Evolutionary conservation across 2,888 invertebrate species (phyloP).

Genomic region (Ochropleura plecta): DNA sequence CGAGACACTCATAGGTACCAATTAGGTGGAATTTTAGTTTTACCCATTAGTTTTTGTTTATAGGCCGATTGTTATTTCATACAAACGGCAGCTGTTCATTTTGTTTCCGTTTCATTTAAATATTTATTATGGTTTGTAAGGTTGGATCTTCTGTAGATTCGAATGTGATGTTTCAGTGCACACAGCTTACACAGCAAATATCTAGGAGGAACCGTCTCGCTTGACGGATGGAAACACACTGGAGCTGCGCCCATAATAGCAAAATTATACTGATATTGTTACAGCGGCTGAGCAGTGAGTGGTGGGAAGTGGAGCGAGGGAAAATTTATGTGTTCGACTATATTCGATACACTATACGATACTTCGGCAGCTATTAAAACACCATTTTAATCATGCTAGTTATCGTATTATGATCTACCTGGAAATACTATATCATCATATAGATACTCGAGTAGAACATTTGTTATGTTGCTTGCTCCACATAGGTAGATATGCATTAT

Average conservation of each 20-base stretch:
- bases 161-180: background rate
- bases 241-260: slow-evolving; percentile 24
- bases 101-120: background rate
- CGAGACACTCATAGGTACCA: background rate
- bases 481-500: background rate
- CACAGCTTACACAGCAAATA: slow-evolving; percentile 54
- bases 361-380: background rate
- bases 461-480: background rate
- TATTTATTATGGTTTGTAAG: background rate
- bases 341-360: background rate
- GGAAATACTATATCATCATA: background rate
- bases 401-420: background rate
- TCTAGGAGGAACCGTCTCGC: slow-evolving; percentile 50
- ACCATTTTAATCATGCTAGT: background rate
- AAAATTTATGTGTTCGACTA: slow-evolving; percentile 13
- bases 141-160: slow-evolving; percentile 29
- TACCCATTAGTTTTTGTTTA: background rate
- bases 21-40: background rate
- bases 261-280: slow-evolving; percentile 38
- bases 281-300: background rate
- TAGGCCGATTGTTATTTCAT: too few species aligned
- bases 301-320: background rate
- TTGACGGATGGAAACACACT: slow-evolving; percentile 47
- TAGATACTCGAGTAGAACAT: too few species aligned
- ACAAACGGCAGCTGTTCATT: background rate